Percentiles rank a stretch among this genome's conserved stretches.
Evolutionary conservation across 2,888 invertebrate genomes (phyloP).

Genomic region (Neoascia interrupta): DNA sequence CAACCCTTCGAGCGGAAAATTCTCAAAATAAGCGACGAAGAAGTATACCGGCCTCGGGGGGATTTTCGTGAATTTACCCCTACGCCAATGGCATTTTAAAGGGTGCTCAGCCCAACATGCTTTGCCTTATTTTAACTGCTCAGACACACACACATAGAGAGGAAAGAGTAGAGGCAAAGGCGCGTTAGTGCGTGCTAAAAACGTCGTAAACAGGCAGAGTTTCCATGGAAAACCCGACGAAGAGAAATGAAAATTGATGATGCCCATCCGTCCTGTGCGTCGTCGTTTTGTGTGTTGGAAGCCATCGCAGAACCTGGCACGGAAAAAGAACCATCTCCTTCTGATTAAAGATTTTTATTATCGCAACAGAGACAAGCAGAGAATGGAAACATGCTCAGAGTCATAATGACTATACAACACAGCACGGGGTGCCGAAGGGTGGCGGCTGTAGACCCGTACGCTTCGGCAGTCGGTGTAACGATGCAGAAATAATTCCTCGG

Average conservation of each 20-base stretch:
- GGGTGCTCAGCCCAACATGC: constrained; percentile 46
- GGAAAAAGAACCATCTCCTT: constrained; percentile 31
- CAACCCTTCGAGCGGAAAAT: constrained; percentile 52
- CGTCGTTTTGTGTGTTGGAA: constrained; percentile 33
- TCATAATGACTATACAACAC: constrained; percentile 19
- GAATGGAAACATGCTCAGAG: constrained; percentile 11
- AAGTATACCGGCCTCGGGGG: constrained; percentile 1
- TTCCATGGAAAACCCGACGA: constrained; percentile 1
- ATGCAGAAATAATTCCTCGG: constrained; percentile 64
- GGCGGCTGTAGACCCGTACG: constrained; percentile 1
- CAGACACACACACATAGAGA: not conserved
- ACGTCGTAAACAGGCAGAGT: constrained; percentile 53
- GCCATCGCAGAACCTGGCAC: constrained; percentile 1
- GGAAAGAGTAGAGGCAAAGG: not conserved
- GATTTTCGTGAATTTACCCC: constrained; percentile 15
- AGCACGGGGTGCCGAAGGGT: not conserved
- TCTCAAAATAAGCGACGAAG: not conserved
- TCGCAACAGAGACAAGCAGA: too few species aligned
- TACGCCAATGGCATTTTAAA: constrained; percentile 33
- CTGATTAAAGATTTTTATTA: constrained; percentile 56
- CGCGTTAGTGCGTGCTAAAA: constrained; percentile 69
- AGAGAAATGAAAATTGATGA: constrained; percentile 61
- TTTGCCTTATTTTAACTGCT: constrained; percentile 21
- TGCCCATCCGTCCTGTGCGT: constrained; percentile 38
- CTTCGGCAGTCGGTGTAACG: constrained; percentile 55